Evolutionary conservation across 2,797 vertebrate species (phyloP).

Genomic region (Trachops cirrhosus): DNA sequence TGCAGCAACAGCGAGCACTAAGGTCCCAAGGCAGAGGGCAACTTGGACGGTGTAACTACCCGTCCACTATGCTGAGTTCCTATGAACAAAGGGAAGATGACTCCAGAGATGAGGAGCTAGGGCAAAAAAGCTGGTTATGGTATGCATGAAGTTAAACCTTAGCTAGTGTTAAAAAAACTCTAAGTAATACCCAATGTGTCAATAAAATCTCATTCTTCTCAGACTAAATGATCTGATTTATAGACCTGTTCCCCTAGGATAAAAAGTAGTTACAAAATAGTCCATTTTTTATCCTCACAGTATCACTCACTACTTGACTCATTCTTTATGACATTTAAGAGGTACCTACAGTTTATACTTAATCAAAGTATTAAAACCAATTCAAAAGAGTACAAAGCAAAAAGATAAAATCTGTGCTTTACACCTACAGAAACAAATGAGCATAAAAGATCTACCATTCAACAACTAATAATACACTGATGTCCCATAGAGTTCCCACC

Average conservation of each 20-base stretch:
- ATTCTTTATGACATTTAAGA: neutral
- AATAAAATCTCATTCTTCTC: neutral
- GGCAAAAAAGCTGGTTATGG: neutral
- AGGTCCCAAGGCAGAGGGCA: neutral
- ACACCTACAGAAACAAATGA: neutral
- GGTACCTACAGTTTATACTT: neutral
- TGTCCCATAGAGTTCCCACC: neutral
- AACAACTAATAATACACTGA: neutral
- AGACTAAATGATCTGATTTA: neutral
- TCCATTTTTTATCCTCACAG: neutral
- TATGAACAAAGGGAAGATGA: neutral
- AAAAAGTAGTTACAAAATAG: neutral
- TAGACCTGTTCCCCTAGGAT: neutral
- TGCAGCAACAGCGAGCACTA: neutral
- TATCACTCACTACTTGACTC: neutral
- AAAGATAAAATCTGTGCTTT: neutral
- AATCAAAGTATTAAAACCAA: neutral
- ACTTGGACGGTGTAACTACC: neutral
- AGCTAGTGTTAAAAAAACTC: neutral
- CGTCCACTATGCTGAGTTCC: neutral
- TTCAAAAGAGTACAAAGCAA: neutral
- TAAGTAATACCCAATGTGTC: neutral
- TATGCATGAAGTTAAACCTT: neutral
- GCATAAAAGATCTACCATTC: neutral
- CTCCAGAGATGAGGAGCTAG: neutral